These are phyloP conservation scores for Drosophila quinaria DNA, from an alignment of 2,888 invertebrate genomes.

Conservation along the genomic window DNA sequence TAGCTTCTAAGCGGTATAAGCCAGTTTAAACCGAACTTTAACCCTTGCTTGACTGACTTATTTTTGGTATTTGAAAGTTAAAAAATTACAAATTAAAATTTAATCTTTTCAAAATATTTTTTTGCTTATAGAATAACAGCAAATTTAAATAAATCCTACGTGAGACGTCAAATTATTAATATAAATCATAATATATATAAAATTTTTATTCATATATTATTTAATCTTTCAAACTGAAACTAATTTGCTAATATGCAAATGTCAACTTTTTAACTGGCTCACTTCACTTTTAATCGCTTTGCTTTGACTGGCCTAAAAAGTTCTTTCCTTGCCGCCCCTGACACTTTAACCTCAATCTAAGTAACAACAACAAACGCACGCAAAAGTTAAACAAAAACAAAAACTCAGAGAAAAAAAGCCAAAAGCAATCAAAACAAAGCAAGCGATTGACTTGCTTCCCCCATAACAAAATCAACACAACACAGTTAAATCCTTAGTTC, in stretches of 20 bases:
- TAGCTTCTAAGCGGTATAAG: neutral
- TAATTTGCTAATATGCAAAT: slow-evolving; percentile 11
- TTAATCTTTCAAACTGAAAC: slow-evolving; percentile 1
- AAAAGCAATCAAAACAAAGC: slow-evolving; percentile 77
- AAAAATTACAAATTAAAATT: too few species aligned
- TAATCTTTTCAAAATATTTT: too few species aligned
- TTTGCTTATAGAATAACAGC: too few species aligned
- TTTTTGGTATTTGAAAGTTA: too few species aligned
- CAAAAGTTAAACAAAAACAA: slow-evolving; percentile 36
- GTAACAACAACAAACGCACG: slow-evolving; percentile 32
- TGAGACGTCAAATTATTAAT: too few species aligned
- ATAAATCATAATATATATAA: too few species aligned
- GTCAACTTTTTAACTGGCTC: slow-evolving; percentile 27
- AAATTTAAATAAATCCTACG: too few species aligned
- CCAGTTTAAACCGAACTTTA: neutral
- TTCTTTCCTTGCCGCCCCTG: slow-evolving; percentile 52
- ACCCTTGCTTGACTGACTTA: too few species aligned
- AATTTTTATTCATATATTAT: neutral
- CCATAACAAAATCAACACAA: slow-evolving; percentile 25
- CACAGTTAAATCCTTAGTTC: slow-evolving; percentile 15
- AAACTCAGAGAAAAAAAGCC: slow-evolving; percentile 38
- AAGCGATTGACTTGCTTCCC: slow-evolving; percentile 70
- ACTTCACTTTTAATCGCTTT: slow-evolving; percentile 40
- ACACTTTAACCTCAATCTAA: slow-evolving; percentile 63
- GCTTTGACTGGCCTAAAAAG: slow-evolving; percentile 24